Evolutionary conservation across 2,797 vertebrate species (phyloP), one percentile per base, ranked within the genome.

Genomic region (Ctenochaetus hawaiiensis): DNA sequence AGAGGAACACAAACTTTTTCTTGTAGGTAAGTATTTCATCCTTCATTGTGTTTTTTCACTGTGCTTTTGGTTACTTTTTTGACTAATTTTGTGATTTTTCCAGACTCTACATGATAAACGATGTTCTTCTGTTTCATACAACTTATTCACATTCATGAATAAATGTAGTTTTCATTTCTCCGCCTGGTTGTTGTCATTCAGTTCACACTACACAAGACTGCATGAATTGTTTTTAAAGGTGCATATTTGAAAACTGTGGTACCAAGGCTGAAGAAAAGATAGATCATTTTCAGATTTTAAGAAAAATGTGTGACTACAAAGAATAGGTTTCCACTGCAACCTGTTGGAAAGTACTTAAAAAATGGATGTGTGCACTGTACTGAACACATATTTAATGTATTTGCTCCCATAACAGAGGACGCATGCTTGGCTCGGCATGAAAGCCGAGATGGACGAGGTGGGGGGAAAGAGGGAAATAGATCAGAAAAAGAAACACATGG

Each of bases 361-460:
- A 39, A 39, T 9, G 23, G 39, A 59, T 7, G 68, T 77, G 13
- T 8, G 8, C 39, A 39, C 10, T 39, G 7, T 39, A 39, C 39
- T 39, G 39, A 39, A 39, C 39, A 39, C 39, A 39, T 39, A 39
- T 39, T 39, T 39, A 39, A n/a, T 75, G 63, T 10, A 48, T 82
- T 43, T 68, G 59, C 47, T 64, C 43, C 56, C 61, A 68, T 80
- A 70, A 78, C 51, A 60, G 56, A 69, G 51, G 41, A 26, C 74
- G 62, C 51, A 20, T 43, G 65, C 73, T 73, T 41, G 30, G 73
- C 67, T 6, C 23, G 52, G 26, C 56, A 53, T 78, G 71, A 80
- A 78, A 82, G 59, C 56, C 18, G 71, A n/a, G 63, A 39, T 14
- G 53, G 62, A 61, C 1, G 52, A 20, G 60, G 72, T 14, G 8